Evolutionary conservation across 2,888 invertebrate species (phyloP).

Genomic region (Zele albiditarsus): DNA sequence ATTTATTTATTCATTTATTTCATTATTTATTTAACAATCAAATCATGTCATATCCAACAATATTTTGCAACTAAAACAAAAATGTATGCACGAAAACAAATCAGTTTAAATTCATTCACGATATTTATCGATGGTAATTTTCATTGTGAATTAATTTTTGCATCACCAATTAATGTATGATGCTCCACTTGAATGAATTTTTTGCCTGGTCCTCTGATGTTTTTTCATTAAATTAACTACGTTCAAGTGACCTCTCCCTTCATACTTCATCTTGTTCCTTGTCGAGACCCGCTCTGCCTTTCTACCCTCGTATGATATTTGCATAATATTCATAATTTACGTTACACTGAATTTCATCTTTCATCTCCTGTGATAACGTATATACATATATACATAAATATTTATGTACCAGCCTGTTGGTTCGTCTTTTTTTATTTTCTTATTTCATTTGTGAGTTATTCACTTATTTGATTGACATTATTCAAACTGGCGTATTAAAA

Average conservation of each 20-base stretch:
- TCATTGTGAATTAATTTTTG: background rate
- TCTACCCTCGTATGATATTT: constrained; percentile 59
- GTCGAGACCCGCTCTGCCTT: constrained; percentile 28
- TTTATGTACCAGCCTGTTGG: no score
- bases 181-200: constrained; percentile 59
- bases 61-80: no score
- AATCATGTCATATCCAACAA: no score
- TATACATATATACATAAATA: no score
- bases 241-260: constrained; percentile 53
- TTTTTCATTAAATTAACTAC: constrained; percentile 70
- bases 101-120: no score
- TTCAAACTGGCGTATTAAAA: no score
- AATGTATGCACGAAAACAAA: no score
- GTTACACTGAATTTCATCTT: constrained; percentile 67
- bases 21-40: no score
- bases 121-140: background rate
- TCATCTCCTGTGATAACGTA: constrained; percentile 48
- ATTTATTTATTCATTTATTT: background rate
- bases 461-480: no score
- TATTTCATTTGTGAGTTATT: no score
- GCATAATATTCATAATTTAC: constrained; percentile 71
- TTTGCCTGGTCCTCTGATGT: constrained; percentile 62
- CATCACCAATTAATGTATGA: constrained; percentile 24
- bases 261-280: constrained; percentile 34
- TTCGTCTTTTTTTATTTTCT: constrained; percentile 44